Conservation (phyloP, 2,113 vertebrate genomes). For the Riparia riparia region DNA sequence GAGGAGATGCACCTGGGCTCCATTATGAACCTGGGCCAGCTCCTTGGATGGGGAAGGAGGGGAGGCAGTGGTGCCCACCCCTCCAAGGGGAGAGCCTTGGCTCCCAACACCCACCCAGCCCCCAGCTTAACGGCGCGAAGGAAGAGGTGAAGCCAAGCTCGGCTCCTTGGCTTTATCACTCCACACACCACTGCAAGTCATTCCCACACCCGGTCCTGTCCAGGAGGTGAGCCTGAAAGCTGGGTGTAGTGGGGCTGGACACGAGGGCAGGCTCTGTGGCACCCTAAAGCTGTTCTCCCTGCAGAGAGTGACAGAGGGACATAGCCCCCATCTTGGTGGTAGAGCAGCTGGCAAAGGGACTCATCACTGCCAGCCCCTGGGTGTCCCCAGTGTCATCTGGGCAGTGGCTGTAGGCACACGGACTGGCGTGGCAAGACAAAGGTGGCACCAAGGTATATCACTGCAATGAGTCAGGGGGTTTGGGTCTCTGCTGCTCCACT, state of each 20-base stretch:
- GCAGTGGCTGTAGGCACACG: neutral
- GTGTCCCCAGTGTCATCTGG: neutral
- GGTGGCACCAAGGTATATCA: neutral
- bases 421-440: neutral
- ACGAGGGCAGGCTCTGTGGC: neutral
- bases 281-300: neutral
- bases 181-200: neutral
- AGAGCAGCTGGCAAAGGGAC: neutral
- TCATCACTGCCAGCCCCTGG: neutral
- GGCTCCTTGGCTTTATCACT: slow-evolving; percentile 38
- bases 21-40: neutral
- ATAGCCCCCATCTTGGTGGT: neutral
- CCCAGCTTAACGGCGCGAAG: rapidly evolving
- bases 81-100: neutral
- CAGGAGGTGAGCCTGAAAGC: rapidly evolving
- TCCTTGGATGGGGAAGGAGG: neutral
- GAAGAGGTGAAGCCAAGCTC: neutral
- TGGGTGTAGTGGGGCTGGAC: neutral
- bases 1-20: neutral
- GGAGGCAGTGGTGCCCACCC: neutral
- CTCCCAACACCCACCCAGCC: neutral
- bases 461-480: rapidly evolving
- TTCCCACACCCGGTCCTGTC: neutral
- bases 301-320: neutral
- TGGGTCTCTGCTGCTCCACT: neutral